phyloP scores from a whole-genome alignment of 2,888 invertebrate species.

The Prosapia bicincta region DNA sequence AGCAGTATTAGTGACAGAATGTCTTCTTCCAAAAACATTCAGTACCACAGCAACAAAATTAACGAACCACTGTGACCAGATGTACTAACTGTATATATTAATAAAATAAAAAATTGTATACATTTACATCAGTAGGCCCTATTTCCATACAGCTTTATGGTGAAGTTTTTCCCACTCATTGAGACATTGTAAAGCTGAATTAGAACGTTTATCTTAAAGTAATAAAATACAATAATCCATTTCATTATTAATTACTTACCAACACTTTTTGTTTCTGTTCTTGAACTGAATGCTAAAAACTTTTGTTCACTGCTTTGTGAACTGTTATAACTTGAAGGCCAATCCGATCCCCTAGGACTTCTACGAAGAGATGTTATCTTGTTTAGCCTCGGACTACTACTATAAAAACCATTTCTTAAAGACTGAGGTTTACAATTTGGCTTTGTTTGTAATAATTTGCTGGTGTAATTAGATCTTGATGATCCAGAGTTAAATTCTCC shows the following conservation, averaged over 20 bases:
- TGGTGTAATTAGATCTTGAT: neutral
- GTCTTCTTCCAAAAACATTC: no score
- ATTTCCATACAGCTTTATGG: no score
- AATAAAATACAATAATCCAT: no score
- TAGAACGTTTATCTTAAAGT: no score
- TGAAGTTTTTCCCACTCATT: no score
- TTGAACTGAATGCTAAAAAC: neutral
- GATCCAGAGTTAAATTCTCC: neutral
- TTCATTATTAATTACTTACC: neutral
- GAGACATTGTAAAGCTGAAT: no score
- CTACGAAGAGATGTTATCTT: neutral
- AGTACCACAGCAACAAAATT: no score
- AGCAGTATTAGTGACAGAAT: no score
- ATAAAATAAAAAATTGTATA: no score
- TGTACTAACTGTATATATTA: no score
- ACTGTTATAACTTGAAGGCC: neutral
- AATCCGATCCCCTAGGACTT: neutral
- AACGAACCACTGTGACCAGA: no score
- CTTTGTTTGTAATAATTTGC: neutral
- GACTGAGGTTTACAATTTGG: neutral
- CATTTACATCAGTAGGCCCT: no score
- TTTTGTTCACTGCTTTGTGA: neutral
- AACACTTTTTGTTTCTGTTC: neutral
- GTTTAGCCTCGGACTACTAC: neutral
- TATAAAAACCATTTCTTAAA: neutral